These are phyloP conservation scores for Augiades crinisus DNA, from an alignment of 2,888 invertebrate species.

Conservation along the genomic window DNA sequence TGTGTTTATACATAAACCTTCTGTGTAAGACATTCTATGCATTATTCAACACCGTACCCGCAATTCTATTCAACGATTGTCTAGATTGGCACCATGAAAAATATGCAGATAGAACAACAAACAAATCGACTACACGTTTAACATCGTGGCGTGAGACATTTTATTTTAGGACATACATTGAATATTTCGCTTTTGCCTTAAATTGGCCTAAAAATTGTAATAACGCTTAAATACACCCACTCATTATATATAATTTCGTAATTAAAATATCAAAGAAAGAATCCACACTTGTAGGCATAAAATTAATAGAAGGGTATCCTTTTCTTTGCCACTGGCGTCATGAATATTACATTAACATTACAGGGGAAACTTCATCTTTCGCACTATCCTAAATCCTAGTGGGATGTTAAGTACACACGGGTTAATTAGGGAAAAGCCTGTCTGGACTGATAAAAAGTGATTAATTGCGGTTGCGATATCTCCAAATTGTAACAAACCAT, in stretches of 20 bases:
- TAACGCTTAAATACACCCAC: background rate
- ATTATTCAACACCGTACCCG: no score
- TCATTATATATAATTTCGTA: background rate
- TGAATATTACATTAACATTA: slow-evolving; percentile 16
- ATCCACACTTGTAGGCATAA: no score
- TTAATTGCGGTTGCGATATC: slow-evolving; percentile 21
- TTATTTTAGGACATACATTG: no score
- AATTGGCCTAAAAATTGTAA: no score
- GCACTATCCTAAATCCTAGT: slow-evolving; percentile 20
- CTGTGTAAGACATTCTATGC: no score
- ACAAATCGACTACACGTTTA: no score
- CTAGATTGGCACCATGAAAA: no score
- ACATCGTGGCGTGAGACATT: no score
- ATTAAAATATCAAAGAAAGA: slow-evolving; percentile 4
- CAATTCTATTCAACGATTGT: no score
- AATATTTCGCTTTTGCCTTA: no score
- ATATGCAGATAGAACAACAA: no score
- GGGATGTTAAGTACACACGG: slow-evolving; percentile 23
- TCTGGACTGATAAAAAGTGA: slow-evolving; percentile 23
- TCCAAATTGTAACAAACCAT: slow-evolving; percentile 17
- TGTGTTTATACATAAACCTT: no score
- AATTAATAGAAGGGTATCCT: background rate
- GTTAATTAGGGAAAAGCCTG: slow-evolving; percentile 24
- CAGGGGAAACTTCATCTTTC: slow-evolving; percentile 18
- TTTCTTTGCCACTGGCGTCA: slow-evolving; percentile 1